Percentiles rank a stretch among this genome's conserved stretches.
Evolutionary conservation across 2,888 invertebrate species (phyloP).

Genomic region (Nemotelus nigrinus): DNA sequence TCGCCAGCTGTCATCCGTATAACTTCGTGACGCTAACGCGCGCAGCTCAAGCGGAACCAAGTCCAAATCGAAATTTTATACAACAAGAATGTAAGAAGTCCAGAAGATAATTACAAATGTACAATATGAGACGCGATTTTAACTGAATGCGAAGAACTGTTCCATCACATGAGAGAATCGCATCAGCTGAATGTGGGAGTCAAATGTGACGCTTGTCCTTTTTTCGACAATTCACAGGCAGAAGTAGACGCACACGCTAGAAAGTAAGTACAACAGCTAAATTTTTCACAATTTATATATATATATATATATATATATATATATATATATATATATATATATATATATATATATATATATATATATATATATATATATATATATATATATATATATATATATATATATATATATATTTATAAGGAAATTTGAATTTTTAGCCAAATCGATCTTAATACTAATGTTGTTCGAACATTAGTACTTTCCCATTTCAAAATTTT

Average conservation of each 20-base stretch:
- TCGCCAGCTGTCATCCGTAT: slow-evolving; percentile 32
- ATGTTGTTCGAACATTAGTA: no score
- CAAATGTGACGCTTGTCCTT: slow-evolving; percentile 22
- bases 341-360: no score
- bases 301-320: no score
- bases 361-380: no score
- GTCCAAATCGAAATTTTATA: slow-evolving; percentile 30
- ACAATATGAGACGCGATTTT: slow-evolving; percentile 21
- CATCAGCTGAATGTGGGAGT: slow-evolving; percentile 29
- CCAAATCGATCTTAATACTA: no score
- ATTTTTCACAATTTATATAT: no score
- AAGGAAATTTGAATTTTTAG: no score
- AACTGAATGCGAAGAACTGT: slow-evolving; percentile 33
- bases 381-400: no score
- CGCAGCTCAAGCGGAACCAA: background rate
- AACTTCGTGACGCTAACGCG: slow-evolving; percentile 12
- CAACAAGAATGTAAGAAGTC: slow-evolving; percentile 20
- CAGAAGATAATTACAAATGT: slow-evolving; percentile 35
- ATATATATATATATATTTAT: no score
- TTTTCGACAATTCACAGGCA: background rate
- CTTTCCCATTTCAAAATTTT: no score
- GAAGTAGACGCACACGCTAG: slow-evolving; percentile 2
- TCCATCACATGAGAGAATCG: slow-evolving; percentile 26
- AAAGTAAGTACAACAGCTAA: no score
- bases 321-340: no score